Evolutionary conservation across 1,140 invertebrate species (phyloP), one percentile per base, ranked within the genome.

Genomic region (Charaxes varanes): DNA sequence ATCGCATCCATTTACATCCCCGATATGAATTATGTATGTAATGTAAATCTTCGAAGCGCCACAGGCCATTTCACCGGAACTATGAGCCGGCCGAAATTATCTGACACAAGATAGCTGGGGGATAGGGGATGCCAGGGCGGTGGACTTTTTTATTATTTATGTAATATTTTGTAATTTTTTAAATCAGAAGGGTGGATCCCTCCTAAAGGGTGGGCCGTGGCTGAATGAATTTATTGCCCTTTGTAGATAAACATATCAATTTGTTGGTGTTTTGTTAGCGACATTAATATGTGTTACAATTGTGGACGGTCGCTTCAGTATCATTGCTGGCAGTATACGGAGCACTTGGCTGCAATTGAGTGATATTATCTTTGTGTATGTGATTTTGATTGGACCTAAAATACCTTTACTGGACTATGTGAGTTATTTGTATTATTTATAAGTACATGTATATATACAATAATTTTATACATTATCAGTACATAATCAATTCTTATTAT

Each of bases 181-280:
- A 65, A 79, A 77, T 60, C 48, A 62, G 65, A 80, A 78, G 78
- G 78, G 78, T 78, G 71, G 67, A 53, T 65, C 78, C 78, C 74
- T 55, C 63, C 54, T 74, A 82, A 82, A 82, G 78, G 78, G 76
- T 82, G 76, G 71, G 76, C 66, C 49, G 41, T 57, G 32, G 33
- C 34, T 65, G 66, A 78, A 74, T 74, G 73, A 81, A 67, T 81
- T 81, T 82, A 78, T 82, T 69, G 73, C 71, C 54, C 66, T 70
- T 69, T 78, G 76, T 80, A 82, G 78, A 82, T 82, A 82, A 82
- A 82, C 78, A 82, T 80, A 82, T 82, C 76, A 82, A 80, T 82
- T 82, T 82, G 76, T 81, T 80, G 54, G 69, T 78, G 69, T 68
- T 80, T 82, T 80, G 78, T 82, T 68, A 65, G 59, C 47, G 56